Percentiles rank a stretch among this genome's conserved stretches.
These are phyloP conservation scores for Leptinotarsa tumamoca DNA, from an alignment of 2,888 invertebrate genomes.

Conservation along the genomic window DNA sequence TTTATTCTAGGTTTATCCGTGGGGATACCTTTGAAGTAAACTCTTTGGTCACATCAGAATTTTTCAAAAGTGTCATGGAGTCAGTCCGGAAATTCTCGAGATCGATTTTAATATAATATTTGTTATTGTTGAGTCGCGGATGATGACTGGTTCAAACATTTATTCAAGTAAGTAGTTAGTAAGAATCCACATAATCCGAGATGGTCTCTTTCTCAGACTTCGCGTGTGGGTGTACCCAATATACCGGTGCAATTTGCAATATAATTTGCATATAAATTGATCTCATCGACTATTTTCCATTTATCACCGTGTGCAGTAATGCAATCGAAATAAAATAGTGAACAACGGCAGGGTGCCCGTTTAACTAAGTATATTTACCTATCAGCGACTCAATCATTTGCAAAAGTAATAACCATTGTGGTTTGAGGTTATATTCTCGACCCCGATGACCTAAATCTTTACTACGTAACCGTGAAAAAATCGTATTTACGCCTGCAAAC, in stretches of 20 bases:
- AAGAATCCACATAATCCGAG: background rate
- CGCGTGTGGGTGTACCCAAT: slow-evolving; percentile 24
- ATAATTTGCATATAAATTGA: slow-evolving; percentile 33
- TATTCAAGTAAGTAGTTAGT: too few species aligned
- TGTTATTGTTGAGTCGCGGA: too few species aligned
- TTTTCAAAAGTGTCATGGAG: too few species aligned
- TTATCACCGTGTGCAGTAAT: slow-evolving; percentile 17
- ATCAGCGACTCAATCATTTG: slow-evolving; percentile 19
- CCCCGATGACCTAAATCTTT: slow-evolving; percentile 31
- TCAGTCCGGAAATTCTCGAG: too few species aligned
- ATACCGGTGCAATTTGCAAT: slow-evolving; percentile 21
- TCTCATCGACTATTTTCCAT: slow-evolving; percentile 17
- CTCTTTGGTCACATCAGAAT: too few species aligned
- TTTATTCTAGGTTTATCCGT: too few species aligned
- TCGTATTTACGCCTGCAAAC: slow-evolving; percentile 28
- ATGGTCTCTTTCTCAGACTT: background rate
- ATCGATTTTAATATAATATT: too few species aligned
- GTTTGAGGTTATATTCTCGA: slow-evolving; percentile 31
- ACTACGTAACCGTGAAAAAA: slow-evolving; percentile 28
- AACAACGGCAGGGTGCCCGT: background rate
- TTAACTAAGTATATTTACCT: slow-evolving; percentile 13
- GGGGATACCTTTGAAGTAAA: too few species aligned
- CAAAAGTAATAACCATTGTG: background rate
- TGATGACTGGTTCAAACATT: too few species aligned
- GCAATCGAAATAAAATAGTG: slow-evolving; percentile 25